Conservation (phyloP, 2,113 vertebrate species). For the Neogale vison region DNA sequence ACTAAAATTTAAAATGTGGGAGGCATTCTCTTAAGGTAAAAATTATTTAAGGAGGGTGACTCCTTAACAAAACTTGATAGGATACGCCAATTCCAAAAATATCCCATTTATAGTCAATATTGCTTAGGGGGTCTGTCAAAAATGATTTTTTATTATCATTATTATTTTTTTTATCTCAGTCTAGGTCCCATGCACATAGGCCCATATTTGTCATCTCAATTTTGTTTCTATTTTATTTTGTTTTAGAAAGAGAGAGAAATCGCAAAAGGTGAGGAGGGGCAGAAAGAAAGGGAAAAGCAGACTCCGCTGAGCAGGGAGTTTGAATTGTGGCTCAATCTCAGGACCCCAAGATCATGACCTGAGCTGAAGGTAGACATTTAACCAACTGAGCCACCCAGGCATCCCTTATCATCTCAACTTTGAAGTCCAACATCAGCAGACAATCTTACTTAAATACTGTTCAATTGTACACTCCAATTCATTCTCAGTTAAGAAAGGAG, state of each 20-base stretch:
- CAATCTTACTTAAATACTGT: not conserved
- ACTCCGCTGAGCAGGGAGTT: not conserved
- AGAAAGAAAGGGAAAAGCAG: not conserved
- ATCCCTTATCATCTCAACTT: not conserved
- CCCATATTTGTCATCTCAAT: not conserved
- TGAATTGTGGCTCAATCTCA: not conserved
- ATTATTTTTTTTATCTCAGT: not conserved
- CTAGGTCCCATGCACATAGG: not conserved
- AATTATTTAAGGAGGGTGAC: not conserved
- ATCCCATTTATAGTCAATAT: not conserved
- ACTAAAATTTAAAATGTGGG: not conserved
- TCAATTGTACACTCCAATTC: not conserved
- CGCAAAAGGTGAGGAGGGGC: not conserved
- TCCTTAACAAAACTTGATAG: not conserved
- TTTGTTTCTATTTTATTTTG: too few species aligned
- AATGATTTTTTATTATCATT: not conserved
- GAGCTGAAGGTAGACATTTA: not conserved
- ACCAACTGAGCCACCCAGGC: not conserved
- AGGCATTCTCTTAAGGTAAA: not conserved
- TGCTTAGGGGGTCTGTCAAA: not conserved
- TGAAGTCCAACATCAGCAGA: not conserved
- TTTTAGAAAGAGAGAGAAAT: not conserved
- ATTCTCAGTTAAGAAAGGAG: constrained; percentile 14
- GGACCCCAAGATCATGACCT: not conserved
- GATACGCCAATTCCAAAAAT: not conserved